Percentiles rank a stretch among this genome's conserved stretches.
phyloP scores from a whole-genome alignment of 1,140 invertebrate species.

The Ceratina calcarata region DNA sequence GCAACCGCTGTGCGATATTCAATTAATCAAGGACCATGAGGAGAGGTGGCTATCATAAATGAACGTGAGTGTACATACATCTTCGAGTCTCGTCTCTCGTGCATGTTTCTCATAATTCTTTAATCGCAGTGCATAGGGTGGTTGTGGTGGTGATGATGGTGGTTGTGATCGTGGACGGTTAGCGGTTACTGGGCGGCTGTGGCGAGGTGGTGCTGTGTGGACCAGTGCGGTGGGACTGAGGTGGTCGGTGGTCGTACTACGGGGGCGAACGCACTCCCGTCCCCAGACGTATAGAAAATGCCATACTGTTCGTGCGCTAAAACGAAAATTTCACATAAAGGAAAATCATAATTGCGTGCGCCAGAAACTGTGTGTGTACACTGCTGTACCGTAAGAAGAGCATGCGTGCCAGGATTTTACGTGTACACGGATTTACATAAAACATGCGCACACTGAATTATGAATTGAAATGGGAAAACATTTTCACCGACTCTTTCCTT shows the following conservation, averaged over 20 bases:
- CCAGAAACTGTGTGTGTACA: neutral
- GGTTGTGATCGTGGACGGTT: conserved; percentile 79
- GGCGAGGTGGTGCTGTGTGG: conserved; percentile 82
- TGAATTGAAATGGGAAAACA: neutral
- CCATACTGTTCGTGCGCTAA: conserved; percentile 82
- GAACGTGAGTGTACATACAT: conserved; percentile 71
- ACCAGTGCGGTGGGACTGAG: conserved; percentile 81
- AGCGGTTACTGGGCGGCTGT: conserved; percentile 81
- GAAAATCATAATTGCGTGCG: conserved; percentile 74
- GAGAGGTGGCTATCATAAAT: conserved; percentile 26
- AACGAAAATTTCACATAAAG: conserved; percentile 80
- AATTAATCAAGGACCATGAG: neutral
- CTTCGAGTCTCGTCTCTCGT: conserved; percentile 62
- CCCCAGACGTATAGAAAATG: conserved; percentile 80
- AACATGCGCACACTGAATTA: neutral
- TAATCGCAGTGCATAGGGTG: conserved; percentile 72
- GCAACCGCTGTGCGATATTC: neutral
- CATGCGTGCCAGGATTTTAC: conserved; percentile 35
- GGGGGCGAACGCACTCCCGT: conserved; percentile 83
- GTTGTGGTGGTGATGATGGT: conserved; percentile 70
- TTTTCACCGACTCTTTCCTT: neutral
- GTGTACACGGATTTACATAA: conserved; percentile 14
- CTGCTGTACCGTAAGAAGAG: conserved; percentile 16
- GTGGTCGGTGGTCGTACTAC: conserved; percentile 82
- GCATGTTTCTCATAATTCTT: conserved; percentile 69